Conservation (phyloP, 2,113 vertebrate species). For the Tor tambroides region DNA sequence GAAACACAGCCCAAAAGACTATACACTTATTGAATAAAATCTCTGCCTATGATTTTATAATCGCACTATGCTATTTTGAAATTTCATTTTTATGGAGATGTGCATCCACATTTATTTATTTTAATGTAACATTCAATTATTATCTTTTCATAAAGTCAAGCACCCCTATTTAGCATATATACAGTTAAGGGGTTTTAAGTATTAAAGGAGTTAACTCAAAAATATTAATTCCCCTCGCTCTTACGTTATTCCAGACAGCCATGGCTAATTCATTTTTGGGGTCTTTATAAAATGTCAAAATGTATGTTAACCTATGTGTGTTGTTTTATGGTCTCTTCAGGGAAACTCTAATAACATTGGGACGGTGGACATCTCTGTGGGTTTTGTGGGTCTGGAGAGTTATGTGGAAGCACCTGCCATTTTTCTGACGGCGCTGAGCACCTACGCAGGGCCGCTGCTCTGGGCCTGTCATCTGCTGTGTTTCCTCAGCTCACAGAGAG, state of each 20-base stretch:
- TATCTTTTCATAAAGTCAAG: background rate
- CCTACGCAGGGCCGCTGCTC: constrained; percentile 88
- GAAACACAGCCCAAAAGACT: too few relatives aligned
- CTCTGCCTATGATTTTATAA: too few relatives aligned
- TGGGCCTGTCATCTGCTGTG: constrained; percentile 91
- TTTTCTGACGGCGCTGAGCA: constrained; percentile 86
- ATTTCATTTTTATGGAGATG: too few relatives aligned
- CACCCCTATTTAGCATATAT: background rate
- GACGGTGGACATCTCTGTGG: constrained; percentile 91
- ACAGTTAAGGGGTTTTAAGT: background rate
- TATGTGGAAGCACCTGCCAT: constrained; percentile 88
- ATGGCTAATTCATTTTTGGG: background rate
- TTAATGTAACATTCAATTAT: too few relatives aligned
- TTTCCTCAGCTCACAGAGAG: constrained; percentile 84
- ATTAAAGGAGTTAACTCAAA: background rate
- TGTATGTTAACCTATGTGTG: background rate
- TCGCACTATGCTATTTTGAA: too few relatives aligned
- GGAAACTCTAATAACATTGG: constrained; percentile 96
- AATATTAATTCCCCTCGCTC: background rate
- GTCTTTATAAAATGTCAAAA: background rate
- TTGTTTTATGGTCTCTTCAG: constrained; percentile 72
- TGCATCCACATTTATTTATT: too few relatives aligned
- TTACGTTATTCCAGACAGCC: background rate
- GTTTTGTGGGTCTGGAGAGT: constrained; percentile 89
- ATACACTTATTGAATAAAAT: too few relatives aligned